A percentile compares a stretch with the other conserved stretches of the same genome.
Conservation (phyloP, 2,888 invertebrate genomes). For the Leptopilina drosophilae region DNA sequence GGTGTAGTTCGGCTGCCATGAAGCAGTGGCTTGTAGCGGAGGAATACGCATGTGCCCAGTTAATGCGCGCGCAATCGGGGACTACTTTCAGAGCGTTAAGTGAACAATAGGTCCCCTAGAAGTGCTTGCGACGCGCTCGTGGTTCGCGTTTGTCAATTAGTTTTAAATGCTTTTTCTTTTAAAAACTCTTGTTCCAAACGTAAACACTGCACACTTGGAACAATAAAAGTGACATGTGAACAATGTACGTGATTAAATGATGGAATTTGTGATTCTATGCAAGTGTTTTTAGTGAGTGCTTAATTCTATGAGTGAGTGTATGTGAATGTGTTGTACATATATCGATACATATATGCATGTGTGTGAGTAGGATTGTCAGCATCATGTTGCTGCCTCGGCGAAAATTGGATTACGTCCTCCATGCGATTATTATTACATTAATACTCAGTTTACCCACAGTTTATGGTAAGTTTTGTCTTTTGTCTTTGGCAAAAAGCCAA, state of each 20-base stretch:
- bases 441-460: slow-evolving; percentile 56
- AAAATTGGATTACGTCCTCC: slow-evolving; percentile 73
- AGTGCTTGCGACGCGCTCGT: slow-evolving; percentile 76
- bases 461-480: slow-evolving; percentile 60
- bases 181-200: slow-evolving; percentile 61
- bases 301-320: slow-evolving; percentile 72
- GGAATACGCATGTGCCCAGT: slow-evolving; percentile 64
- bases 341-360: slow-evolving; percentile 49
- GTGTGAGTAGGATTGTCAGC: slow-evolving; percentile 70
- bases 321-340: slow-evolving; percentile 44
- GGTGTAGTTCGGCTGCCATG: background rate
- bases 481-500: background rate
- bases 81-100: slow-evolving; percentile 77
- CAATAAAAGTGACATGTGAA: slow-evolving; percentile 55
- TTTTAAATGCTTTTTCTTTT: slow-evolving; percentile 65
- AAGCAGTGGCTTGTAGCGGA: slow-evolving; percentile 56
- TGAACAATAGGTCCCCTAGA: slow-evolving; percentile 76
- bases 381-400: slow-evolving; percentile 70
- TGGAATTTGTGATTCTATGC: slow-evolving; percentile 46
- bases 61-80: slow-evolving; percentile 74
- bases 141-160: slow-evolving; percentile 72
- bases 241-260: slow-evolving; percentile 67
- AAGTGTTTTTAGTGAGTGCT: slow-evolving; percentile 68
- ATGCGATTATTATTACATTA: slow-evolving; percentile 59
- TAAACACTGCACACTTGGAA: slow-evolving; percentile 60